These are phyloP conservation scores for Athalia rosae DNA, from an alignment of 2,888 invertebrate genomes.

Conservation along the genomic window DNA sequence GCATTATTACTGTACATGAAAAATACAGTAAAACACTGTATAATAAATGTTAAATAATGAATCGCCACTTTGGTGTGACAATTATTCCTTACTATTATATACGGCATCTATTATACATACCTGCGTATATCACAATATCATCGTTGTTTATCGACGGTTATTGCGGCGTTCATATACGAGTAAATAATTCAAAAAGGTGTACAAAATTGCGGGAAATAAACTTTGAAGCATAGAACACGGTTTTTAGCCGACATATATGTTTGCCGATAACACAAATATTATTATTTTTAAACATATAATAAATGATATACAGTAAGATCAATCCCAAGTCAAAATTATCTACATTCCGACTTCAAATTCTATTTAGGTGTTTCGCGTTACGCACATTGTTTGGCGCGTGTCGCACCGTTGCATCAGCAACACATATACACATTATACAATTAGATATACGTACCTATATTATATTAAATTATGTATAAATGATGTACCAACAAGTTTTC, in stretches of 20 bases:
- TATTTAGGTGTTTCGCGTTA: conserved; percentile 23
- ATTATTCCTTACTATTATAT: background rate
- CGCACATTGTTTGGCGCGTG: background rate
- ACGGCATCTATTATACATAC: too few species aligned
- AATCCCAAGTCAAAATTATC: conserved; percentile 15
- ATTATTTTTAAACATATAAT: conserved; percentile 45
- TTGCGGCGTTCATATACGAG: too few species aligned
- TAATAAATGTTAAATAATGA: conserved; percentile 54
- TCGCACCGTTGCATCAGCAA: conserved; percentile 6
- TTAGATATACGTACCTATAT: background rate
- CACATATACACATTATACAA: conserved; percentile 41
- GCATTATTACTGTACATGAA: conserved; percentile 53
- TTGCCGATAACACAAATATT: background rate
- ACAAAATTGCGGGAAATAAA: too few species aligned
- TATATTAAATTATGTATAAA: conserved; percentile 5
- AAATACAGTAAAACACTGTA: conserved; percentile 53
- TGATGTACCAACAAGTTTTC: conserved; percentile 13
- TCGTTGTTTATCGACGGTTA: too few species aligned
- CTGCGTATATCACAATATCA: too few species aligned
- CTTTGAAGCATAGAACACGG: conserved; percentile 15
- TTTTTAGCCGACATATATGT: conserved; percentile 23
- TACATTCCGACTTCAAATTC: conserved; percentile 16
- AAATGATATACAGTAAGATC: conserved; percentile 42
- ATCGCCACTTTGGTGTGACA: conserved; percentile 8
- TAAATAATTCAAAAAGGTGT: too few species aligned